A percentile compares a stretch with the other conserved stretches of the same genome.
Evolutionary conservation across 2,113 vertebrate genomes (phyloP).

Genomic region (Lepus timidus): DNA sequence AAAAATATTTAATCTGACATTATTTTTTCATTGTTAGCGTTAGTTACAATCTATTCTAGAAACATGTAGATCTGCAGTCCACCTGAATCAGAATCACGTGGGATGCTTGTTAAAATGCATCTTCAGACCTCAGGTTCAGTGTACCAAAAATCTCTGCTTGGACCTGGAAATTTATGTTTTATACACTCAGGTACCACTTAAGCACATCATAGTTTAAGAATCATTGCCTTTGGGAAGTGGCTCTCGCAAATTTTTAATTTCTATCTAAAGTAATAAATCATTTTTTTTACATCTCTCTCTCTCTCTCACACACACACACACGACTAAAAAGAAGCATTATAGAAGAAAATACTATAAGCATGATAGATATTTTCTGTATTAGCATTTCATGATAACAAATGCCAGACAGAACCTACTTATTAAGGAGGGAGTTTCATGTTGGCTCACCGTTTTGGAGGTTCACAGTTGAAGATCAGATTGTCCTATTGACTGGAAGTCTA

Average conservation of each 20-base stretch:
- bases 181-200: background rate
- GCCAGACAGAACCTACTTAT: background rate
- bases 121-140: background rate
- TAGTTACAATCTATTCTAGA: background rate
- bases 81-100: background rate
- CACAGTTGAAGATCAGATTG: background rate
- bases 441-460: background rate
- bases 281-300: background rate
- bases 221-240: background rate
- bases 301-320: background rate
- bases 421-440: background rate
- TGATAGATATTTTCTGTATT: conserved; percentile 7
- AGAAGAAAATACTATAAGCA: conserved; percentile 8
- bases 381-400: background rate
- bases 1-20: background rate
- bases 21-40: background rate
- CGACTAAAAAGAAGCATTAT: background rate
- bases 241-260: background rate
- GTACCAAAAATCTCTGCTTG: background rate
- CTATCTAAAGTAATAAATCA: background rate
- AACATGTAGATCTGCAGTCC: background rate
- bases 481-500: background rate
- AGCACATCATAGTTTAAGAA: background rate
- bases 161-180: background rate
- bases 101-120: background rate